Percentiles rank a stretch among this genome's conserved stretches.
These are phyloP conservation scores for Empis stercorea DNA, from an alignment of 2,888 invertebrate species.

Conservation along the genomic window DNA sequence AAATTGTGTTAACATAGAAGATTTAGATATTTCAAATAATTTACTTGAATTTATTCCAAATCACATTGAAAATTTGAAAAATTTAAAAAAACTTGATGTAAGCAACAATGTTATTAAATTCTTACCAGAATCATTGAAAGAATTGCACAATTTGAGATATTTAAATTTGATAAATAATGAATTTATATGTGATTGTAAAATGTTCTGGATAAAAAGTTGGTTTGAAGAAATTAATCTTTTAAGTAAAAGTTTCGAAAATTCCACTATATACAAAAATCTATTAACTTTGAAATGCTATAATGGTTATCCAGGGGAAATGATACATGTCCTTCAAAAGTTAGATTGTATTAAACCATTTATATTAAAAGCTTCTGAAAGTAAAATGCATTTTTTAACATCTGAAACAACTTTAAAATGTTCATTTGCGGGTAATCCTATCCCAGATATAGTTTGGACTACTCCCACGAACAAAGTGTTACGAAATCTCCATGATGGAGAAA, in stretches of 20 bases:
- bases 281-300: conserved; percentile 51
- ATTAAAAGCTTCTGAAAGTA: conserved; percentile 46
- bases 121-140: conserved; percentile 55
- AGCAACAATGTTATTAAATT: conserved; percentile 56
- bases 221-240: conserved; percentile 35
- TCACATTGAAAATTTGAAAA: conserved; percentile 27
- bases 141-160: conserved; percentile 47
- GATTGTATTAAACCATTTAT: conserved; percentile 56
- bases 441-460: conserved; percentile 77
- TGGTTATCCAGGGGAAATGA: conserved; percentile 53
- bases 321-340: conserved; percentile 54
- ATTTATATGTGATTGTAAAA: conserved; percentile 77
- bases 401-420: conserved; percentile 65
- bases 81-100: conserved; percentile 51
- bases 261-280: conserved; percentile 5
- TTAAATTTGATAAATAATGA: conserved; percentile 61
- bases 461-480: conserved; percentile 58
- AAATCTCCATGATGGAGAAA: conserved; percentile 60
- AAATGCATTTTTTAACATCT: conserved; percentile 48
- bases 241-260: conserved; percentile 36
- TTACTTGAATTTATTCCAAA: conserved; percentile 43
- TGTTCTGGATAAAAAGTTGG: conserved; percentile 63
- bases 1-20: conserved; percentile 46
- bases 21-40: conserved; percentile 57
- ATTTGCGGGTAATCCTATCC: conserved; percentile 61